Evolutionary conservation across 2,888 invertebrate genomes (phyloP).

Genomic region (Sepioteuthis lessoniana): DNA sequence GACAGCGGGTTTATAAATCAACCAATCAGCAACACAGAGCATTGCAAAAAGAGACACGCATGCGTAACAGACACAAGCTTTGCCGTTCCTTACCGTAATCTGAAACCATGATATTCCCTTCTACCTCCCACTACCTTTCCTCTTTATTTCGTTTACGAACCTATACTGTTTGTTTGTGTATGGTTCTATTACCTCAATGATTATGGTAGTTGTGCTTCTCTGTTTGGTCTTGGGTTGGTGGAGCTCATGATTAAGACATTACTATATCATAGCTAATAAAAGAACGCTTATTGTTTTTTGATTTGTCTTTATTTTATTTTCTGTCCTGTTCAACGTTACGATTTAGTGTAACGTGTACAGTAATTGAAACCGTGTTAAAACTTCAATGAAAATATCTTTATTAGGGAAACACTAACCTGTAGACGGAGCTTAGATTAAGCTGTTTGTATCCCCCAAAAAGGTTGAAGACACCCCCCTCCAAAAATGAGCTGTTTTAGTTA

Average conservation of each 20-base stretch:
- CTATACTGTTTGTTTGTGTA: neutral
- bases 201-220: neutral
- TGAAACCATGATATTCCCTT: neutral
- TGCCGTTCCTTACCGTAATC: neutral
- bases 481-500: too few species aligned
- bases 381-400: too few species aligned
- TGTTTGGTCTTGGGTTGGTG: neutral
- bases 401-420: too few species aligned
- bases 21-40: neutral
- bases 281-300: neutral
- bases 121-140: neutral
- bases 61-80: neutral
- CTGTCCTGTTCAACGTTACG: neutral
- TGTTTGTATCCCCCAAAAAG: too few species aligned
- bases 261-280: neutral
- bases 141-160: neutral
- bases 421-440: too few species aligned
- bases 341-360: neutral
- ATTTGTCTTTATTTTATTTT: neutral
- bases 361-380: too few species aligned
- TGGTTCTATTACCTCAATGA: neutral
- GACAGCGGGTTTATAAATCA: neutral
- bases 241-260: neutral
- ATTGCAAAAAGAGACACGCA: slow-evolving; percentile 33
- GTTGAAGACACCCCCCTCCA: too few species aligned